Evolutionary conservation across 2,113 vertebrate genomes (phyloP), one percentile per base, ranked within the genome.

Genomic region (Silurus asotus): DNA sequence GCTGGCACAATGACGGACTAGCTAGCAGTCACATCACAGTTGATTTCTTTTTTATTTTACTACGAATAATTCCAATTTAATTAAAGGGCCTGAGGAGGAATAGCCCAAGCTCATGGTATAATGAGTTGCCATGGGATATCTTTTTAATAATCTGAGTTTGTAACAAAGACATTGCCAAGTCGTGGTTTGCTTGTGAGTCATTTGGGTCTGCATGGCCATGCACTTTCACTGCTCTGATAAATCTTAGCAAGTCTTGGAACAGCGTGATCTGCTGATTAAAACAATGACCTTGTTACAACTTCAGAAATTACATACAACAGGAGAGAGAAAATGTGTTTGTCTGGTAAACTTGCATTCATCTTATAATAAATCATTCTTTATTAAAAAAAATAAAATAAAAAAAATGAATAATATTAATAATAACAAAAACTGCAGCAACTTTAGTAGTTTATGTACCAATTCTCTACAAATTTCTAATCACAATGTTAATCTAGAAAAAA

Each of bases 41-140:
- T 94, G 92, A 93, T 94, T 93, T 87, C 90, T 92, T 91, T 91
- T 91, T 92, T 90, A 91, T 89, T 93, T 83, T 93, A 92, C 92
- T 94, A 91, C 87, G 91, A 94, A 94, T 94, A 90, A 94, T 93
- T 94, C 88, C 90, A 91, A 93, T 94, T 95, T 93, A 95, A 95
- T 95, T 95, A 94, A 95, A 92, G 91, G 89, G 90, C 92, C 90
- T 82, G 90, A 89, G 89, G 92, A 89, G 91, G 91, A 94, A 94
- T 93, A 90, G 93, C 93, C 93, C 82, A 84, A 93, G 91, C 89
- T 91, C 92, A 94, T 91, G 90, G 89, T 94, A 93, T 95, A 95
- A 95, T 93, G 94, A 95, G 93, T 91, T 92, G 94, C 94, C 92
- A 86, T 84, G 89, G 93, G 94, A 94, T 91, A 93, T 94, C 55